Evolutionary conservation across 2,888 invertebrate species (phyloP).

Genomic region (Aspidapion aeneum): DNA sequence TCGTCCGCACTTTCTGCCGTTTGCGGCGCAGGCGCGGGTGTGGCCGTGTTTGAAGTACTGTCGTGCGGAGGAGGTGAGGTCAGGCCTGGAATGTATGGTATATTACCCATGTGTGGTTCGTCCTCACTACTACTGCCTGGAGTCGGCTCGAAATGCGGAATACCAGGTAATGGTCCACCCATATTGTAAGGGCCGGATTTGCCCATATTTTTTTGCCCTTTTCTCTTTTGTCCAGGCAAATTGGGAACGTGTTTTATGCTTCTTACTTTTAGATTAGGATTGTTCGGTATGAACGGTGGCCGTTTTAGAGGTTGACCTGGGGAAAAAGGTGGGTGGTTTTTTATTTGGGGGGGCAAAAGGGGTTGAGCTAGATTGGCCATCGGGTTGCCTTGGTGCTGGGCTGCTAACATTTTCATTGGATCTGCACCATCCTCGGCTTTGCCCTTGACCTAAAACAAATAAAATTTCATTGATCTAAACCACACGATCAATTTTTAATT

Average conservation of each 20-base stretch:
- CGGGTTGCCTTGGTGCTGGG: constrained; percentile 9
- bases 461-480: not conserved
- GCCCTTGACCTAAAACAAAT: constrained; percentile 44
- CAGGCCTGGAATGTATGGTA: not conserved
- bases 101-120: constrained; percentile 24
- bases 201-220: constrained; percentile 33
- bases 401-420: constrained; percentile 42
- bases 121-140: constrained; percentile 36
- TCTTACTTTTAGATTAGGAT: constrained; percentile 43
- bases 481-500: not conserved
- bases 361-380: constrained; percentile 21
- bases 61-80: not conserved
- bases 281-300: constrained; percentile 36
- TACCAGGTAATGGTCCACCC: constrained; percentile 21
- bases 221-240: constrained; percentile 41
- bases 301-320: constrained; percentile 52
- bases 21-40: not conserved
- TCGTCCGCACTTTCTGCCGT: constrained; percentile 28
- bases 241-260: constrained; percentile 45
- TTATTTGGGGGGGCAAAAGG: constrained; percentile 45
- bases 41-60: too few relatives aligned
- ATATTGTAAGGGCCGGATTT: constrained; percentile 36
- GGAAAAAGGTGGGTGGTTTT: constrained; percentile 59
- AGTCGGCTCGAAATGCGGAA: constrained; percentile 25
- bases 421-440: constrained; percentile 48